These are phyloP conservation scores for Dasypogon diadema DNA, from an alignment of 2,888 invertebrate genomes.

Conservation along the genomic window DNA sequence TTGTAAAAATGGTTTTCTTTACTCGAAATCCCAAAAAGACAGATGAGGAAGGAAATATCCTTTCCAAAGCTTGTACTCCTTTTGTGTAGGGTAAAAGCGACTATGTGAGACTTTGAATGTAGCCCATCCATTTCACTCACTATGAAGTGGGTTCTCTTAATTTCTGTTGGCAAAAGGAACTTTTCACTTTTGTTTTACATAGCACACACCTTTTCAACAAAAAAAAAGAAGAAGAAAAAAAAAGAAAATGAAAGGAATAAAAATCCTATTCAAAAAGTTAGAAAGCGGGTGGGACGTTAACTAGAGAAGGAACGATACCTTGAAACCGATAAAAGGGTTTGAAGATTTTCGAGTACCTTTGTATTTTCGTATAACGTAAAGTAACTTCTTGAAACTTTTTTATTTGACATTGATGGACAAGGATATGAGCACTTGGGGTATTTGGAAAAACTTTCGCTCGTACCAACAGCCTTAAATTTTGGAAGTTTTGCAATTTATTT, in stretches of 20 bases:
- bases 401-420: conserved; percentile 52
- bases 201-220: background rate
- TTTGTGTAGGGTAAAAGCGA: background rate
- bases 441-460: conserved; percentile 31
- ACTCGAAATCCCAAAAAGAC: background rate
- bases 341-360: background rate
- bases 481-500: conserved; percentile 44
- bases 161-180: conserved; percentile 3
- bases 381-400: conserved; percentile 46
- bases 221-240: background rate
- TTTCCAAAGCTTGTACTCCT: background rate
- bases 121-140: background rate
- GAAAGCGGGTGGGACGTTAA: background rate
- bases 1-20: background rate
- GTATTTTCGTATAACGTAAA: conserved; percentile 17
- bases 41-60: background rate
- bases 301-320: conserved; percentile 7
- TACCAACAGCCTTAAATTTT: conserved; percentile 25
- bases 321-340: conserved; percentile 44
- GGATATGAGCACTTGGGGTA: conserved; percentile 45
- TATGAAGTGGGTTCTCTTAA: background rate
- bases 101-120: background rate
- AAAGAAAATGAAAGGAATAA: background rate
- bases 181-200: conserved; percentile 29
- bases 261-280: conserved; percentile 6